Evolutionary conservation across 2,888 invertebrate genomes (phyloP).

Genomic region (Deroplatys truncata): DNA sequence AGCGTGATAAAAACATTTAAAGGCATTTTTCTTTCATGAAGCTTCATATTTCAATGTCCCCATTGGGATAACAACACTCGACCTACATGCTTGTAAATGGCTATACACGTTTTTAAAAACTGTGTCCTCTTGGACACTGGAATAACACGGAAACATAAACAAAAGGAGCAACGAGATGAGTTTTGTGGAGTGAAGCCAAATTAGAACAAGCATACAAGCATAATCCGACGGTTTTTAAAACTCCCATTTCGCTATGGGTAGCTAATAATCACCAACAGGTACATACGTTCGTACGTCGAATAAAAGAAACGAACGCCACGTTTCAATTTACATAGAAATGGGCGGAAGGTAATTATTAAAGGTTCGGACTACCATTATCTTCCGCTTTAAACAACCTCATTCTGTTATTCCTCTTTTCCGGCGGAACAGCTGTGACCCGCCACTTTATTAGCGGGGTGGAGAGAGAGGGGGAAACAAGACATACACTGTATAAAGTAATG

Average conservation of each 20-base stretch:
- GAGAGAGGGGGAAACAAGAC: neutral
- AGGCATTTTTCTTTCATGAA: too few species aligned
- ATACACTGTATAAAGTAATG: neutral
- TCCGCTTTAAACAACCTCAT: neutral
- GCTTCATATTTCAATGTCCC: too few species aligned
- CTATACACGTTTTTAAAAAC: too few species aligned
- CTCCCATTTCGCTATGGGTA: neutral
- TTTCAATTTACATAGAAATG: neutral
- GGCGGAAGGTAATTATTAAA: neutral
- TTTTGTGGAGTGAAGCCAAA: neutral
- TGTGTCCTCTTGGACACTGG: too few species aligned
- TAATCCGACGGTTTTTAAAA: neutral
- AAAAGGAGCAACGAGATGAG: neutral
- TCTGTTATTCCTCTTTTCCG: neutral
- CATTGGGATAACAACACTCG: too few species aligned
- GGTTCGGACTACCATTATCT: neutral
- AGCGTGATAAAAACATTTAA: too few species aligned
- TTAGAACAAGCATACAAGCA: neutral
- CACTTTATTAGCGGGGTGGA: neutral
- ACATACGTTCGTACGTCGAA: neutral
- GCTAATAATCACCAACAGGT: neutral
- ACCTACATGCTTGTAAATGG: too few species aligned
- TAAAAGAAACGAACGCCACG: neutral
- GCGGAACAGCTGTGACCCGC: neutral
- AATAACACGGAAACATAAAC: neutral